A percentile compares a stretch with the other conserved stretches of the same genome.
Conservation (phyloP, 2,797 vertebrate genomes). For the Borostomias antarcticus region DNA sequence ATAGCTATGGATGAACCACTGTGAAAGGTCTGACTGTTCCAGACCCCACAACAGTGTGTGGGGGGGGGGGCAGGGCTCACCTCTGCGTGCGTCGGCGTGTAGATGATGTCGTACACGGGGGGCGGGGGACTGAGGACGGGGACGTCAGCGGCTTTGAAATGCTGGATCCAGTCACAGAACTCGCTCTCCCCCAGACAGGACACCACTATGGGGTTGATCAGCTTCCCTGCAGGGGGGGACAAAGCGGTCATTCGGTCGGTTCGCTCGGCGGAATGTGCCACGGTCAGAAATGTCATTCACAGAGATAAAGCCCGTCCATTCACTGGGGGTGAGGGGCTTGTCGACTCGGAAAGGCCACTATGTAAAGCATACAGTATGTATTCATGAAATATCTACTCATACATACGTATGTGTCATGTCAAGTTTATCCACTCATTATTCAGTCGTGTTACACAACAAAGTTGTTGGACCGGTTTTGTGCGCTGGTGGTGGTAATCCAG, state of each 20-base stretch:
- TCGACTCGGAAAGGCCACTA: background rate
- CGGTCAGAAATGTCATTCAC: conserved; percentile 55
- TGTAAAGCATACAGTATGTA: background rate
- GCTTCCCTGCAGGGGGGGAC: conserved; percentile 79
- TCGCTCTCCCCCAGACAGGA: conserved; percentile 73
- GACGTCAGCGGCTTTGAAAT: conserved; percentile 77
- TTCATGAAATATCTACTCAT: background rate
- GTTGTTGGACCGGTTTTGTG: no score
- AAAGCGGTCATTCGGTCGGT: no score
- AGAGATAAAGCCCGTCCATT: conserved; percentile 63
- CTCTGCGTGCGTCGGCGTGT: conserved; percentile 79
- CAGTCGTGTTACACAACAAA: no score
- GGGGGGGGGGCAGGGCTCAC: conserved; percentile 79
- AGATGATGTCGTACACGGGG: conserved; percentile 85
- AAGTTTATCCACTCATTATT: conserved; percentile 23
- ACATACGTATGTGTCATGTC: background rate
- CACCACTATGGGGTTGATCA: conserved; percentile 84
- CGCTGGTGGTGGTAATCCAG: no score
- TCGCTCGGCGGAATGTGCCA: conserved; percentile 70
- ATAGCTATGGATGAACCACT: conserved; percentile 22
- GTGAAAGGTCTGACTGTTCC: conserved; percentile 23
- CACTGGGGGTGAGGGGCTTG: conserved; percentile 55
- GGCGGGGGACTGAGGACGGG: conserved; percentile 78
- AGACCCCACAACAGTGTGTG: conserved; percentile 71
- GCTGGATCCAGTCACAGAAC: conserved; percentile 81